Evolutionary conservation across 64 coral and sea anemone genomes (phyloP), one percentile per base, ranked within the genome.

Genomic region (Montipora sp.): DNA sequence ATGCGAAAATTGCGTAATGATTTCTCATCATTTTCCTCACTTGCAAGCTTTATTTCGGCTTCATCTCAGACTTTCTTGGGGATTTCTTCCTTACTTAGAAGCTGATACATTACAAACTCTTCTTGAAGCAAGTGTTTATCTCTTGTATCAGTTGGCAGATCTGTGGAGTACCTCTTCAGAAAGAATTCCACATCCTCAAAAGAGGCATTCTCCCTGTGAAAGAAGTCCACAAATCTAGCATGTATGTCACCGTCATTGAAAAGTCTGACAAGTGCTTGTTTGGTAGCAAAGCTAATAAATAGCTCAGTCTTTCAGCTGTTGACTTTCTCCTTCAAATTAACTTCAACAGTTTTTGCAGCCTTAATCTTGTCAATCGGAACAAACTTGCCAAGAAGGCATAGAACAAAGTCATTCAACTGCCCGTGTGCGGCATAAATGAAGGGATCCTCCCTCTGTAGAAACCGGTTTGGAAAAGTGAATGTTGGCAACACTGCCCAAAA

Each of bases 111-210:
- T 4, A 92, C 68, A 77, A 83, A 92, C 49, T 92, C 68, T 75
- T 92, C 67, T 75, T 83, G 66, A 27, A 75, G 68, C 69, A 84
- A 36, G 46, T 75, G 11, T 8, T 8, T 72, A 59, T 92, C 68
- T 18, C 72, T 8, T 3, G 16, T 51, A 60, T 67, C 46, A 68
- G 80, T 75, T 21, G 69, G 90, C 69, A 84, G 80, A 76, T 75
- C 22, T 73, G 78, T 36, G 20, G 78, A 60, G 73, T 91, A 91
- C 10, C 73, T 90, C 19, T 19, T 81, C 61, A 90, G 46, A 71
- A 90, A 90, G 77, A 90, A 90, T 83, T 91, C 89, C 5, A 83
- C 66, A 82, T 83, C 79, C 23, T 92, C 51, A 90, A 90, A 80
- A 1, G 88, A 89, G 19, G 21, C 45, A 48, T 89, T 77, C 11